Evolutionary conservation across 2,888 invertebrate genomes (phyloP).

Genomic region (Nymphalis c-album): DNA sequence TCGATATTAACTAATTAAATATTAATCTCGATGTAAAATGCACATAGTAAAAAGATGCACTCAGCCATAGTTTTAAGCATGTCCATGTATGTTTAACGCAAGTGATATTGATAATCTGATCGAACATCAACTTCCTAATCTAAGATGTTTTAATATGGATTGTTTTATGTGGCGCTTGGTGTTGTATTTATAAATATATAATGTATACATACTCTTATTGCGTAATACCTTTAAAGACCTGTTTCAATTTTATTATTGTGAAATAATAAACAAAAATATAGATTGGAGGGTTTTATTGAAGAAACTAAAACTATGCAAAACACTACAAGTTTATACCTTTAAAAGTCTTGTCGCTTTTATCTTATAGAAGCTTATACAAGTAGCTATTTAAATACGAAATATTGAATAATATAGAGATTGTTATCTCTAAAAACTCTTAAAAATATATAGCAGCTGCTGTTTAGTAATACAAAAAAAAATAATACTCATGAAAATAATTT

Average conservation of each 20-base stretch:
- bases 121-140: slow-evolving; percentile 48
- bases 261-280: slow-evolving; percentile 34
- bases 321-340: background rate
- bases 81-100: slow-evolving; percentile 38
- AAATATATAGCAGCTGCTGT: no score
- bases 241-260: slow-evolving; percentile 35
- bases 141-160: slow-evolving; percentile 39
- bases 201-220: slow-evolving; percentile 38
- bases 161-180: slow-evolving; percentile 27
- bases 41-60: slow-evolving; percentile 57
- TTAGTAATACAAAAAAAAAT: no score
- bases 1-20: background rate
- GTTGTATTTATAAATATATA: slow-evolving; percentile 39
- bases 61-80: slow-evolving; percentile 45
- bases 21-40: slow-evolving; percentile 35
- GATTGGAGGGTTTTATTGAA: slow-evolving; percentile 30
- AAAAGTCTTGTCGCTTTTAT: background rate
- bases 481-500: no score
- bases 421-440: no score
- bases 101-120: slow-evolving; percentile 50
- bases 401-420: no score
- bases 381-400: no score
- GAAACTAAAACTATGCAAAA: slow-evolving; percentile 10
- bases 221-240: slow-evolving; percentile 28
- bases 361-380: background rate